Percentiles rank a stretch among this genome's conserved stretches.
Evolutionary conservation across 2,113 vertebrate species (phyloP).

Genomic region (Ceyx melanurus): DNA sequence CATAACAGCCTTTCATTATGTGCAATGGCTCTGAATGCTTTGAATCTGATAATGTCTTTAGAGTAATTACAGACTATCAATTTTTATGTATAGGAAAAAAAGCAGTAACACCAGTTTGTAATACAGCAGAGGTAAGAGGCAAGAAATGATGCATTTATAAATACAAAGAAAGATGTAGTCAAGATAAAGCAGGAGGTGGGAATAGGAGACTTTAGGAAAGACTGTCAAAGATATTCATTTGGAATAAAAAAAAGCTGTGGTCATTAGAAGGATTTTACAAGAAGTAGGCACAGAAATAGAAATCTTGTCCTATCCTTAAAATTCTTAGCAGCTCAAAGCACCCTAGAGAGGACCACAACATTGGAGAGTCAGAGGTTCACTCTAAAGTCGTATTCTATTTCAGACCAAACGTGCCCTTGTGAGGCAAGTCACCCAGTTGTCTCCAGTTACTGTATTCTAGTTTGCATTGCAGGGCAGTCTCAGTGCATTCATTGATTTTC

Average conservation of each 20-base stretch:
- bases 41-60: neutral
- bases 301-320: neutral
- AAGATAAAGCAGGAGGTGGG: neutral
- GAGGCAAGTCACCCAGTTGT: neutral
- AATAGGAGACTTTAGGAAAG: neutral
- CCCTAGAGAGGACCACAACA: neutral
- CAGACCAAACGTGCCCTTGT: neutral
- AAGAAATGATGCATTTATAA: neutral
- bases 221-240: neutral
- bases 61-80: neutral
- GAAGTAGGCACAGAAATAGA: neutral
- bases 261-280: neutral
- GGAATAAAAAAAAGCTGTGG: neutral
- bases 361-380: neutral
- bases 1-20: neutral
- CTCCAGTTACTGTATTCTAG: neutral
- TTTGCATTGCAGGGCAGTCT: neutral
- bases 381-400: neutral
- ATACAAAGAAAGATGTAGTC: neutral
- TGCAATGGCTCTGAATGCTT: neutral
- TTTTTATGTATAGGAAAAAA: neutral
- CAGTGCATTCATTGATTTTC: neutral
- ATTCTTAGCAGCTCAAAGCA: neutral
- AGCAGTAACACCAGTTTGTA: neutral
- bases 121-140: neutral